Percentiles rank a stretch among this genome's conserved stretches.
Evolutionary conservation across 2,113 vertebrate genomes (phyloP).

Genomic region (Mesitornis unicolor): DNA sequence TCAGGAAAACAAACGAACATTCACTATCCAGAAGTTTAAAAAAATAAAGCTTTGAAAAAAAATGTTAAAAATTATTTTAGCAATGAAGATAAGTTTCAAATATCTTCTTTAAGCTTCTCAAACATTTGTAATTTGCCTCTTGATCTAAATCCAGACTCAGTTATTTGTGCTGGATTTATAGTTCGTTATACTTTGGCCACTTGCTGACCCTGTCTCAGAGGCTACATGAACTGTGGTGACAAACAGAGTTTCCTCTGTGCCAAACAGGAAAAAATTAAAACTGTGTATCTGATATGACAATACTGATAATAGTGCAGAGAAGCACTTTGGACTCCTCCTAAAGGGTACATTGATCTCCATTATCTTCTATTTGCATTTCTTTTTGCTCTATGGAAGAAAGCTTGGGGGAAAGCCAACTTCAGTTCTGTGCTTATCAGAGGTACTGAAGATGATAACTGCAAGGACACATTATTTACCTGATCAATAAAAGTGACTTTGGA

Average conservation of each 20-base stretch:
- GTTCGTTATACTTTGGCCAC: neutral
- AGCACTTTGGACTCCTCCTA: constrained; percentile 21
- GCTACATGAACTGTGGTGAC: neutral
- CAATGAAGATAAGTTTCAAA: neutral
- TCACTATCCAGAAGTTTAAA: neutral
- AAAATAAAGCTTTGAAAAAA: neutral
- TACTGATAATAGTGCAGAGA: neutral
- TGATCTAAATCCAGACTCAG: neutral
- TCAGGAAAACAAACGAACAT: neutral
- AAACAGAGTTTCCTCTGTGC: neutral
- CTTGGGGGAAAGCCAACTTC: neutral
- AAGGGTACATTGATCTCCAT: neutral
- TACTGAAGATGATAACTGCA: neutral
- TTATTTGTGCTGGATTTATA: neutral
- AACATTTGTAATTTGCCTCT: neutral
- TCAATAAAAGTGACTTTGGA: neutral
- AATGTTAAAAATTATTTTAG: neutral
- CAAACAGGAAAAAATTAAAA: constrained; percentile 8
- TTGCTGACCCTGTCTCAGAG: neutral
- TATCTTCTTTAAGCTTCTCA: neutral
- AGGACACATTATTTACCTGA: neutral
- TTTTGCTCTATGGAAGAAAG: neutral
- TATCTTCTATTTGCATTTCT: constrained; percentile 12
- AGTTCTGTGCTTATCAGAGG: neutral
- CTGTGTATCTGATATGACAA: neutral